These are phyloP conservation scores for Zoroaster sp. DNA, from an alignment of 53 echinoderm and acorn worm species.

Conservation along the genomic window DNA sequence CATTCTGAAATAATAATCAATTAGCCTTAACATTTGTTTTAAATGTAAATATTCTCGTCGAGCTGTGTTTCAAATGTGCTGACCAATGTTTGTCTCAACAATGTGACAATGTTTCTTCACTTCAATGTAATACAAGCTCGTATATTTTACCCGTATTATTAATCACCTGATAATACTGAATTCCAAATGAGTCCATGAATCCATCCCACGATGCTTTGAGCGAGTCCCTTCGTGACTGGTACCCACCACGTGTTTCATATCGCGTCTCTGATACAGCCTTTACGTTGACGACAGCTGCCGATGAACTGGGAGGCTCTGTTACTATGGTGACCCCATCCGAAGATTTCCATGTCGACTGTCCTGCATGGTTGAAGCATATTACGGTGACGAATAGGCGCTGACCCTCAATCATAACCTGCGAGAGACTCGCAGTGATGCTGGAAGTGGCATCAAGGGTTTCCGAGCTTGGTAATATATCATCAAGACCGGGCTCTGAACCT, in stretches of 20 bases:
- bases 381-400: conserved; percentile 6
- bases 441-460: neutral
- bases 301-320: conserved; percentile 25
- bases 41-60: no score
- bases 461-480: conserved; percentile 4
- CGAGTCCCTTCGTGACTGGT: conserved; percentile 27
- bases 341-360: conserved; percentile 9
- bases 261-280: conserved; percentile 16
- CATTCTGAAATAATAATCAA: no score
- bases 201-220: conserved; percentile 50
- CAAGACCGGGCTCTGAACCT: conserved; percentile 28
- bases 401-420: neutral
- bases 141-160: neutral
- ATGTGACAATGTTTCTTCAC: no score
- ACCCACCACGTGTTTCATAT: conserved; percentile 1
- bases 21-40: no score
- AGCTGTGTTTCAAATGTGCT: no score
- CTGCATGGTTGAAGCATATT: conserved; percentile 29
- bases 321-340: conserved; percentile 57
- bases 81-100: no score
- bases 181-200: conserved; percentile 41
- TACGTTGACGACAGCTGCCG: conserved; percentile 20
- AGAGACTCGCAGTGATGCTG: neutral
- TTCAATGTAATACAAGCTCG: no score
- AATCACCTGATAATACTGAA: conserved; percentile 45